Percentiles rank a stretch among this genome's conserved stretches.
Conservation (phyloP, 2,797 vertebrate genomes). For the Calcarius lapponicus region DNA sequence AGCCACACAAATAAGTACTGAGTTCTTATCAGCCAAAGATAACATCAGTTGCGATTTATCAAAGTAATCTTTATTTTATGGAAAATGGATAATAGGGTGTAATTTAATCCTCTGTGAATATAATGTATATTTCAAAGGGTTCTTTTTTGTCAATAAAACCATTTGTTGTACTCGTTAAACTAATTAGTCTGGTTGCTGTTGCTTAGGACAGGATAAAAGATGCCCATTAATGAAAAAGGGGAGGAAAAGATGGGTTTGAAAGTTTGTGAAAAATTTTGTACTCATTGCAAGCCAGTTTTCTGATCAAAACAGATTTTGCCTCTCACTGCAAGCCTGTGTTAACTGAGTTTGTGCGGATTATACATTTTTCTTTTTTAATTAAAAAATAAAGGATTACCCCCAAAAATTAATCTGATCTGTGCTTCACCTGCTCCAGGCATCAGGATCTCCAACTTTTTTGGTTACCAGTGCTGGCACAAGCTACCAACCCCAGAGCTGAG, state of each 20-base stretch:
- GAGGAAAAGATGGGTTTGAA: neutral
- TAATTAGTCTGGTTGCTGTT: constrained; percentile 52
- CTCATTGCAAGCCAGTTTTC: neutral
- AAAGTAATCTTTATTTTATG: constrained; percentile 60
- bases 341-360: neutral
- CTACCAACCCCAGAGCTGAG: neutral
- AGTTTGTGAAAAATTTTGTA: constrained; percentile 42
- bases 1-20: constrained; percentile 37
- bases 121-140: constrained; percentile 64
- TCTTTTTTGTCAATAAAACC: constrained; percentile 52
- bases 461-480: neutral
- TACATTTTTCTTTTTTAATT: neutral
- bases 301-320: neutral
- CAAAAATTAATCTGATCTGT: neutral
- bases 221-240: constrained; percentile 3
- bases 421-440: neutral
- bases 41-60: constrained; percentile 65
- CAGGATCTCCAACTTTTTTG: neutral
- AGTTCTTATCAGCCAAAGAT: constrained; percentile 65
- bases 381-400: neutral
- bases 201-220: constrained; percentile 53
- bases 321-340: neutral
- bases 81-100: constrained; percentile 53
- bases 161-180: constrained; percentile 58
- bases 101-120: constrained; percentile 62